A percentile compares a stretch with the other conserved stretches of the same genome.
Conservation (phyloP, 2,797 vertebrate species). For the Limnodromus scolopaceus region DNA sequence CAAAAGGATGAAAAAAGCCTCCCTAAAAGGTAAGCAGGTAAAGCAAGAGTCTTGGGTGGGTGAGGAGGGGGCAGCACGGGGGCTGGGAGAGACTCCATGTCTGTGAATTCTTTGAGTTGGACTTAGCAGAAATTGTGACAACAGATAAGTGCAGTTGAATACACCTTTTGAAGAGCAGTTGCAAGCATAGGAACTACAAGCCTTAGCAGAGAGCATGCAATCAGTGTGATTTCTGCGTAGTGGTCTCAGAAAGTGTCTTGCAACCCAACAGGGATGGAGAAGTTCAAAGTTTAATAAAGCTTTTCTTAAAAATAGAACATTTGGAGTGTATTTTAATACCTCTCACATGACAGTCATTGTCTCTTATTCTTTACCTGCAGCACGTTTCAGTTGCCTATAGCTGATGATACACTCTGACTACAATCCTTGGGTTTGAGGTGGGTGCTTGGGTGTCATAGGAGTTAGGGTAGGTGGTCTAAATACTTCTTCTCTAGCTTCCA, state of each 20-base stretch:
- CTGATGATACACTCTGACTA: background rate
- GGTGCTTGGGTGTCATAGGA: background rate
- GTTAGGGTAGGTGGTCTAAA: background rate
- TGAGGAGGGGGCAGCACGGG: background rate
- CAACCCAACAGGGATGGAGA: background rate
- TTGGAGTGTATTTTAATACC: background rate
- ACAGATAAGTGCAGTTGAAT: background rate
- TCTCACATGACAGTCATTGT: background rate
- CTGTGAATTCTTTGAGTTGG: background rate
- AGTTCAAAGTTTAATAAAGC: background rate
- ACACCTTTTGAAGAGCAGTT: background rate
- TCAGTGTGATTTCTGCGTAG: accelerated
- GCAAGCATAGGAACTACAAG: background rate
- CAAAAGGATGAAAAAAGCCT: background rate
- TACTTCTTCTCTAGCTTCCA: background rate
- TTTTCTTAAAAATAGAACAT: background rate
- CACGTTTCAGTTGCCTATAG: background rate
- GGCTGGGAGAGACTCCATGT: background rate
- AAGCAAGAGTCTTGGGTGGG: background rate
- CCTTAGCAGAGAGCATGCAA: background rate
- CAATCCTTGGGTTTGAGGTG: background rate
- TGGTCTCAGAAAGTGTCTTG: background rate
- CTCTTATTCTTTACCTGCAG: background rate
- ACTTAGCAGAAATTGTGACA: background rate
- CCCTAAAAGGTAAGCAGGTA: background rate